Base-by-base conservation (phyloP, 2,113 vertebrate species). In the Beaufortia kweichowensis region DNA sequence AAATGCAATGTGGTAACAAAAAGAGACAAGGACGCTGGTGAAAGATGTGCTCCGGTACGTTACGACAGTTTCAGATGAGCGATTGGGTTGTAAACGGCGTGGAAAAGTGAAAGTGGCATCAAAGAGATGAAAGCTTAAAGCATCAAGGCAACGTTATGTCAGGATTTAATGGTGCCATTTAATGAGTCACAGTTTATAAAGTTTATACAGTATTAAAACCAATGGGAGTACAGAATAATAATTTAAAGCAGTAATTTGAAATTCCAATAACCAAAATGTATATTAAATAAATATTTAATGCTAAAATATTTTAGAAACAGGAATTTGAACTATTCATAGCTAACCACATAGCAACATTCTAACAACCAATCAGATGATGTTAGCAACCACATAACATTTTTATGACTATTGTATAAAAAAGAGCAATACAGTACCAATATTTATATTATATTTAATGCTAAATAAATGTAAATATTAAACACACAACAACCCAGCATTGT, bases 1-100 rank as follows among this genome's bases (percentile, higher is more conserved):
- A 75, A 55, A 82, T 23, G 19, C 26, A 55, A 41, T 23, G n/a
- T 67, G n/a, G n/a, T 76, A 77, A 77, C 75, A 70, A 41, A 63
- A 17, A 17, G 46, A 24, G 39, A 78, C 74, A 74, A 68, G 60
- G 33, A 60, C 39, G 71, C 67, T n/a, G 21, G 50, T 35, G 21
- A 61, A 35, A 60, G 70, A 73, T 59, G 33, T 71, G 53, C 53
- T 71, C 31, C 33, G 41, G 12, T 57, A 41, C 19, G 67, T 69
- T 35, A 55, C 28, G n/a, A 19, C 53, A 26, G 2, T 57, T 33
- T 71, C 23, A 57, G 55, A 33, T 57, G 68, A 71, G 33, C 59
- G 68, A 71, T 26, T 68, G n/a, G 46, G 46, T 53, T 69, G 66
- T 69, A 69, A 55, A 69, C 12, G 28, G 12, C 28, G 4, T 55